Base-by-base conservation (phyloP, 2,113 vertebrate genomes). In the Strix aluco region DNA sequence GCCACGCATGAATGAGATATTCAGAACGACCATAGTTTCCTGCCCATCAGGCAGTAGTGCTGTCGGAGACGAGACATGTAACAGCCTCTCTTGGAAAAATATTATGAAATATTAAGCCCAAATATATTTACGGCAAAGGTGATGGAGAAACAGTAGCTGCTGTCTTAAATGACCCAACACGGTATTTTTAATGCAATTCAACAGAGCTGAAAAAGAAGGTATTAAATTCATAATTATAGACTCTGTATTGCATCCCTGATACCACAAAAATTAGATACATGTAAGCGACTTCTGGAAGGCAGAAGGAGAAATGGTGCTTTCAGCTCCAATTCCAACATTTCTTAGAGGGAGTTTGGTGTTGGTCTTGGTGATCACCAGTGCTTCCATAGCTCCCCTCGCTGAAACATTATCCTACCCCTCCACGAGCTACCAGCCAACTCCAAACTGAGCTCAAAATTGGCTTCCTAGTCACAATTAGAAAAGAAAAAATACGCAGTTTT, bases 61-160 rank as follows among this genome's bases (percentile, higher is more conserved):
- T 54, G 66, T 10, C 66, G 32, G 46, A 71, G 46, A 77, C 4
- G 4, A 61, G 75, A 70, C 92, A 79, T 25, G 9, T 34, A 92
- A 78, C 75, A 38, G 70, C 55, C 23, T 38, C 88, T 86, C 83
- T n/a, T 0, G 10, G 46, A 84, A 92, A 91, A 78, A 92, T 78
- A 92, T 15, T 38, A 91, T 89, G 49, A 97, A 97, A 95, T 86
- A 91, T 73, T 63, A 92, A 96, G 81, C 46, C 69, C 61, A 84
- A 88, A 59, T n/a, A 81, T 7, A 78, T 49, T 85, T 49, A 22
- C 44, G 2, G 23, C 46, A 34, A 92, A 92, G 54, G 92, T 26
- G 70, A 51, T 51, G 32, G 49, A 61, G 62, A 88, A 90, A 70
- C 9, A 58, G 69, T 18, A 54, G 52, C 44, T 69, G n/a, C 69